Conservation (phyloP, 2,888 invertebrate genomes). For the Hofmannophila pseudospretella region DNA sequence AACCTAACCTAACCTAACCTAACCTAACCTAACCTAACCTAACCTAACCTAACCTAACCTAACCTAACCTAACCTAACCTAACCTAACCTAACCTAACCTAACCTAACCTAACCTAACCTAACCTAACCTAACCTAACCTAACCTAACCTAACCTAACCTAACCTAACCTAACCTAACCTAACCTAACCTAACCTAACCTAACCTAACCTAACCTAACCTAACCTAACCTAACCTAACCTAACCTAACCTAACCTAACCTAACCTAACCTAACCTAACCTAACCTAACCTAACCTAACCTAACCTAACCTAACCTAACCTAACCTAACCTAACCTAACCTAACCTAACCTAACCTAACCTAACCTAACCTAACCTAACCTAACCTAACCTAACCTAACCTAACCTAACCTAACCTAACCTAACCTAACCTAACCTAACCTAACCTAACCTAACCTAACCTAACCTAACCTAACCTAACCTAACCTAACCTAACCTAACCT, state of each 20-base stretch:
- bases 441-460: too few relatives aligned
- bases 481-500: constrained; percentile 18
- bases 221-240: constrained; percentile 18
- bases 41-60: too few relatives aligned
- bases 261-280: constrained; percentile 25
- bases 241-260: constrained; percentile 15
- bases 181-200: constrained; percentile 8
- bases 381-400: neutral
- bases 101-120: neutral
- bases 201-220: constrained; percentile 15
- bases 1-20: constrained; percentile 11
- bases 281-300: constrained; percentile 19
- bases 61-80: too few relatives aligned
- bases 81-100: too few relatives aligned
- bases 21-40: too few relatives aligned
- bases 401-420: too few relatives aligned
- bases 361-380: constrained; percentile 10
- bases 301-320: constrained; percentile 15
- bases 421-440: too few relatives aligned
- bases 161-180: too few relatives aligned
- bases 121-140: constrained; percentile 15
- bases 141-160: neutral
- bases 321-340: too few relatives aligned
- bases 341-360: too few relatives aligned
- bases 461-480: constrained; percentile 10